Conservation (phyloP, 2,888 invertebrate species). For the Ormyrus pomaceus region DNA sequence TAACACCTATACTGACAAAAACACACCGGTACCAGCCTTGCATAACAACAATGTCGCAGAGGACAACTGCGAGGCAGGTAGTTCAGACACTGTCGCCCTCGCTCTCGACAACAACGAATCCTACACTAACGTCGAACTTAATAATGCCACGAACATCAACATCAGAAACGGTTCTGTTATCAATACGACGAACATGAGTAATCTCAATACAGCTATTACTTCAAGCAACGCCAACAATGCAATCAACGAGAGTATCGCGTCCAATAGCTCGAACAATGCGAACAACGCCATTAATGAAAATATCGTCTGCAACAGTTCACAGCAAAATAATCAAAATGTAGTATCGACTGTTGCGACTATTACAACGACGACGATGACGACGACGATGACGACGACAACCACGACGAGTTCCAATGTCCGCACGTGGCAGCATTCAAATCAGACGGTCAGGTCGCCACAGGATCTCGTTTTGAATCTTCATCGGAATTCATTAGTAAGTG, state of each 20-base stretch:
- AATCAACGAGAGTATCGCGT: conserved; percentile 73
- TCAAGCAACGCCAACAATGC: conserved; percentile 72
- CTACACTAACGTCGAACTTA: conserved; percentile 74
- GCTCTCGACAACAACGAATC: conserved; percentile 64
- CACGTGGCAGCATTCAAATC: conserved; percentile 39
- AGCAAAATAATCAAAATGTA: no score
- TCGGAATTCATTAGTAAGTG: conserved; percentile 55
- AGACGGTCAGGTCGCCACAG: conserved; percentile 27
- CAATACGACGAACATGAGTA: conserved; percentile 69
- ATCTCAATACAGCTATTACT: conserved; percentile 69
- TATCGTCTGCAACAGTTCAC: no score
- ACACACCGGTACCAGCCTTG: background rate
- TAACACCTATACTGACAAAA: conserved; percentile 38
- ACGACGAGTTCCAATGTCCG: conserved; percentile 22
- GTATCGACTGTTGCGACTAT: no score
- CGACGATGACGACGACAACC: conserved; percentile 42
- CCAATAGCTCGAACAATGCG: conserved; percentile 68
- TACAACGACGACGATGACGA: background rate
- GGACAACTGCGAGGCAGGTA: conserved; percentile 42
- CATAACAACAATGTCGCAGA: conserved; percentile 50
- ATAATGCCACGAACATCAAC: conserved; percentile 74
- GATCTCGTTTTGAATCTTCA: conserved; percentile 64
- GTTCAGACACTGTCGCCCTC: conserved; percentile 27
- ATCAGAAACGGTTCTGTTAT: conserved; percentile 70
- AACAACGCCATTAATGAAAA: conserved; percentile 38